Conservation (phyloP, 2,888 invertebrate genomes). For the Dicranocentrus wangi region DNA sequence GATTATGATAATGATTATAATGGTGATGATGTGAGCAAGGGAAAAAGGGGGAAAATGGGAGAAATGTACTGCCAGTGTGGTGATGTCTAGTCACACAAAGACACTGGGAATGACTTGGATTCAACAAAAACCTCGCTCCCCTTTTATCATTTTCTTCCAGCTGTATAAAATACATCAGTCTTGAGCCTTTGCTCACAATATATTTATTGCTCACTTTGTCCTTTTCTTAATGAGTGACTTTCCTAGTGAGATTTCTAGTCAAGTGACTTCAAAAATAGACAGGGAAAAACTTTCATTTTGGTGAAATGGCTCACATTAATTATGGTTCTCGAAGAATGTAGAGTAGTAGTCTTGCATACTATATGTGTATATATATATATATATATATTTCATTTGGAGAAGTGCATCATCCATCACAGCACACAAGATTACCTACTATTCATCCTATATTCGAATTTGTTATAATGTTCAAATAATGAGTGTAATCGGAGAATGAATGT, state of each 20-base stretch:
- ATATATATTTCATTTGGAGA: too few species aligned
- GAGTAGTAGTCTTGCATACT: too few species aligned
- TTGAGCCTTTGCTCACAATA: neutral
- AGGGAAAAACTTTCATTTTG: slow-evolving; percentile 21
- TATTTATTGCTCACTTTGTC: slow-evolving; percentile 22
- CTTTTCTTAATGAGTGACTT: slow-evolving; percentile 3
- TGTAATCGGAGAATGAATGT: too few species aligned
- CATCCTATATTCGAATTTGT: too few species aligned
- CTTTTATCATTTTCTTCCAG: slow-evolving; percentile 56
- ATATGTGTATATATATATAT: too few species aligned
- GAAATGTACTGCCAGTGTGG: slow-evolving; percentile 16
- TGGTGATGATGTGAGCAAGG: slow-evolving; percentile 46
- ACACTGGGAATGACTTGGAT: slow-evolving; percentile 42
- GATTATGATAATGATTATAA: slow-evolving; percentile 57
- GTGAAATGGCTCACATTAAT: neutral
- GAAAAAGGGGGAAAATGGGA: slow-evolving; percentile 8
- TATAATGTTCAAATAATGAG: too few species aligned
- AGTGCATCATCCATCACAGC: too few species aligned
- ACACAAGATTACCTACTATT: too few species aligned
- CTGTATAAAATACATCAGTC: slow-evolving; percentile 44
- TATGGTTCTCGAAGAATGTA: too few species aligned
- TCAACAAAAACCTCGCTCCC: slow-evolving; percentile 23
- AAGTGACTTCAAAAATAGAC: slow-evolving; percentile 19
- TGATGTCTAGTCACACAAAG: slow-evolving; percentile 30
- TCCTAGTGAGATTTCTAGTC: neutral